Base-by-base conservation (phyloP, 2,113 vertebrate genomes). In the Equus przewalskii region DNA sequence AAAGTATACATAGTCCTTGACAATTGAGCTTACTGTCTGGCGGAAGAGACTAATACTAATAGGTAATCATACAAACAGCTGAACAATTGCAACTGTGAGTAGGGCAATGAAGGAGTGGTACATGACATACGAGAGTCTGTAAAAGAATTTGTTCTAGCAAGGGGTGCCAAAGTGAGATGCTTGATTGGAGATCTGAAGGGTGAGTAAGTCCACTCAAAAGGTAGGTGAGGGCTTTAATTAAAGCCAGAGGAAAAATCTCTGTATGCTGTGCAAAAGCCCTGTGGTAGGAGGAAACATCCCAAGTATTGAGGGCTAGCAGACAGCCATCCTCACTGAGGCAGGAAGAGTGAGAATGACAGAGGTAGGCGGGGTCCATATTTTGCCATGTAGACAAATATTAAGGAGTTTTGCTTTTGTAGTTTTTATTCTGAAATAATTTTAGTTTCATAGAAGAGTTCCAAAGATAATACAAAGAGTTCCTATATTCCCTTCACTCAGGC, bases 381-480 rank as follows among this genome's bases (percentile, higher is more conserved):
- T 67, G 19, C 41, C 6, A 67, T 46, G 13, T 5, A 75, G 24
- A 46, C 28, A 60, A 67, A 56, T 33, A 24, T 26, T 56, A 56
- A 58, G 5, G 10, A 54, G 30, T 14, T 85, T 69, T 26, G 4
- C 2, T 67, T 75, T 46, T 64, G 18, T 88, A 54, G 18, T 65
- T 90, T 65, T 85, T 70, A 56, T 91, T 90, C 79, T 75, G 41
- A 73, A 91, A 79, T 73, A 60, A 67, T 54, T 67, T 79, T 73
- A 54, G 8, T 5, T 21, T 62, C 24, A 19, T 67, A 7, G 26
- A 56, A 86, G 60, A 41, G 11, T 54, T 82, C 94, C 51, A 78
- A 95, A 49, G 33, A 73, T 41, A 76, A 28, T 54, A 46, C 8
- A 78, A 16, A 64, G 30, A 72, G 7, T 49, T 51, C 11, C 28